Evolutionary conservation across 2,113 vertebrate species (phyloP), one percentile per base, ranked within the genome.

Genomic region (Prionailurus viverrinus): DNA sequence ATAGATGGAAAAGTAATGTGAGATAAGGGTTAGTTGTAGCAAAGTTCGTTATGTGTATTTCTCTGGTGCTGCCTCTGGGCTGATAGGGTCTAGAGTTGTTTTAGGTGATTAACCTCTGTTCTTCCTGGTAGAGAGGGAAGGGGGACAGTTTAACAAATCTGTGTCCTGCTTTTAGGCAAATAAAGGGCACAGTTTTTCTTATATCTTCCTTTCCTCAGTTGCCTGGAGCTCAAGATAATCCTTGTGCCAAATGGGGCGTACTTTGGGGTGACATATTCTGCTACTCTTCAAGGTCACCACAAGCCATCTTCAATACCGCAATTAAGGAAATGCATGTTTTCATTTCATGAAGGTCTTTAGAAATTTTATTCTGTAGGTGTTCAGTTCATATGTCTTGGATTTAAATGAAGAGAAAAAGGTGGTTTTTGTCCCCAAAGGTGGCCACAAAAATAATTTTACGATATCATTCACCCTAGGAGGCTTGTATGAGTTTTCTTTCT

Each of bases 401-500:
- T 84, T 94, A 95, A 90, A 76, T 73, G 76, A 89, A 89, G 39
- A 93, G 8, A 71, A 48, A 91, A 94, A 71, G 14, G 10, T 31
- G 25, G 31, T 29, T 76, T 61, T 27, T 69, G 71, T 87, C 36
- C 41, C 41, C 13, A 61, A 21, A 93, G 2, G 68, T 68, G 55
- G 19, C 16, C 55, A 48, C n/a, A 78, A 58, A 55, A 89, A 55
- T 73, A 68, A 86, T 83, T 80, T 91, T 95, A n/a, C 6, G 71
- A 23, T 58, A 55, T 89, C 25, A 48, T 33, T 55, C 51, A 68
- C 83, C 31, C 13, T 84, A 82, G 76, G 79, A 85, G 10, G 33
- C 4, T 91, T 33, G 0, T 23, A 13, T 76, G 63, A 82, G 6
- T 51, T 90, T 82, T 74, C 39, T 66, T 91, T 96, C 89, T 61